Conservation (phyloP, 2,888 invertebrate genomes). For the Pristionchus mayeri region DNA sequence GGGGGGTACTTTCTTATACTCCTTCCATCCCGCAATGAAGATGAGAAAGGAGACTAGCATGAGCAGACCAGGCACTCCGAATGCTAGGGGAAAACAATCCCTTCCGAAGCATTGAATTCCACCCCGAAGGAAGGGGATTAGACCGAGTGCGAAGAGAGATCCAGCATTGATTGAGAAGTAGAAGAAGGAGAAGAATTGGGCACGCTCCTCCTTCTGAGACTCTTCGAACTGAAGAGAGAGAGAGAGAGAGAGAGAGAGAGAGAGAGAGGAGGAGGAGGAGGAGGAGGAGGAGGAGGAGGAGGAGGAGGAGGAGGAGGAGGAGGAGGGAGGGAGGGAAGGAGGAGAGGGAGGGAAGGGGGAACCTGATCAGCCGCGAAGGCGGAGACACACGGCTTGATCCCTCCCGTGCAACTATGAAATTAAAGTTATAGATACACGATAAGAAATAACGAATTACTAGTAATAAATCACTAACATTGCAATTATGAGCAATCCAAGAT, state of each 20-base stretch:
- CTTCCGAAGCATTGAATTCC: constrained; percentile 73
- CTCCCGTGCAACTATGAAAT: no score
- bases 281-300: constrained; percentile 51
- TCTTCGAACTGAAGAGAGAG: constrained; percentile 66
- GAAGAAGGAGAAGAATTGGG: constrained; percentile 92
- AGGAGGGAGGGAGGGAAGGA: constrained; percentile 55
- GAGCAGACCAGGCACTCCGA: constrained; percentile 74
- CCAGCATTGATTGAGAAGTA: constrained; percentile 95
- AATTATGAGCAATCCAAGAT: constrained; percentile 84
- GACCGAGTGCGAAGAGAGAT: constrained; percentile 70
- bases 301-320: constrained; percentile 58
- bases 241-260: not conserved
- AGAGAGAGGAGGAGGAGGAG: constrained; percentile 48
- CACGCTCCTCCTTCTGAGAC: constrained; percentile 84
- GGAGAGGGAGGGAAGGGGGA: no score
- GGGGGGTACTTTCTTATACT: constrained; percentile 69
- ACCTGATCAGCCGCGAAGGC: constrained; percentile 92
- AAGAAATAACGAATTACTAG: no score
- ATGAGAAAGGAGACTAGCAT: constrained; percentile 73
- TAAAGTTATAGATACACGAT: no score
- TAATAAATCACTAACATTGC: no score
- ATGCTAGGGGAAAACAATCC: constrained; percentile 76
- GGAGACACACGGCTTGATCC: constrained; percentile 94
- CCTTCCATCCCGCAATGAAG: constrained; percentile 71
- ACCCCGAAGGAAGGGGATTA: constrained; percentile 74